Evolutionary conservation across 2,888 invertebrate species (phyloP).

Genomic region (Tenthredo mesomela): DNA sequence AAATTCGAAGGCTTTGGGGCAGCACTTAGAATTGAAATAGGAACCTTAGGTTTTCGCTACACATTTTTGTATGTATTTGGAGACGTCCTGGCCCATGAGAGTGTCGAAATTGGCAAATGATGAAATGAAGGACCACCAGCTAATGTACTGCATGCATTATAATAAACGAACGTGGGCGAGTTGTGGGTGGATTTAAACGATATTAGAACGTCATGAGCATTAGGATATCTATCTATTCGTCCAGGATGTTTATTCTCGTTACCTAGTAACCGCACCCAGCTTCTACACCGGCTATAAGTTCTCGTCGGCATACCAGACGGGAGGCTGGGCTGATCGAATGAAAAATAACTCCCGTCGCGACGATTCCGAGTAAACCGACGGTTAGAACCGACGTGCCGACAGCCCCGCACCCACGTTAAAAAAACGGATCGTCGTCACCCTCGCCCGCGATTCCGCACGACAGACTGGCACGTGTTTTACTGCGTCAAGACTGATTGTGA

Average conservation of each 20-base stretch:
- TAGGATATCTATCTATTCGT: background rate
- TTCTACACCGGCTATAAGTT: background rate
- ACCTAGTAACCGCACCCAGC: background rate
- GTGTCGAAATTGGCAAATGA: no score
- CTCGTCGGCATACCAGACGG: slow-evolving; percentile 43
- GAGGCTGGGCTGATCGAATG: slow-evolving; percentile 28
- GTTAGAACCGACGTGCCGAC: slow-evolving; percentile 26
- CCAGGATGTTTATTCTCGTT: slow-evolving; percentile 48
- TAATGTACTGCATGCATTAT: background rate
- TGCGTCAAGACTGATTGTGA: background rate
- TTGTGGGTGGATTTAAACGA: background rate
- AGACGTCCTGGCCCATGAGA: no score
- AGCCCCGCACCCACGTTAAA: slow-evolving; percentile 4
- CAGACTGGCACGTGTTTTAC: slow-evolving; percentile 7
- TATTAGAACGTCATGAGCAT: background rate
- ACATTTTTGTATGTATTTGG: no score
- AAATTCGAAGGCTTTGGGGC: no score
- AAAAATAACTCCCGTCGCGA: slow-evolving; percentile 15
- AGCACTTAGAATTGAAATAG: no score
- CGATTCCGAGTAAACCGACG: background rate
- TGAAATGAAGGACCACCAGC: no score
- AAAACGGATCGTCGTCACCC: slow-evolving; percentile 13
- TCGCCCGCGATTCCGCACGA: background rate
- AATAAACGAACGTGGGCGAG: background rate
- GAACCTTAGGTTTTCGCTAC: no score